Conservation (phyloP, 2,888 invertebrate species). For the Lacanobia oleracea region DNA sequence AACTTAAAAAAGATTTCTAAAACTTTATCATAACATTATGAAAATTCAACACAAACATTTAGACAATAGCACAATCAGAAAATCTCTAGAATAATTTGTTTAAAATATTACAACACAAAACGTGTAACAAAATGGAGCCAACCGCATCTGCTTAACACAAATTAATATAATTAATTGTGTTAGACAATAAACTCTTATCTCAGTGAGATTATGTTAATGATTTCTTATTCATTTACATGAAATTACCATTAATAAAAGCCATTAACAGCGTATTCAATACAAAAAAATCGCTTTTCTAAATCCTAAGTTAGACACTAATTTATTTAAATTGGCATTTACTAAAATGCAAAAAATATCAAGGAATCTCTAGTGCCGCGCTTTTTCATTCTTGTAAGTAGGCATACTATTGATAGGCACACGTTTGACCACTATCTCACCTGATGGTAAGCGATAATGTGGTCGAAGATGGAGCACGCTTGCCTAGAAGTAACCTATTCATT, state of each 20-base stretch:
- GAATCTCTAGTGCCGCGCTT: no score
- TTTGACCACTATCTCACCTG: no score
- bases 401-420: no score
- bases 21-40: not conserved
- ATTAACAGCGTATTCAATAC: constrained; percentile 28
- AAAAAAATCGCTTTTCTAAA: constrained; percentile 33
- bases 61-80: not conserved
- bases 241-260: constrained; percentile 37
- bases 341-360: no score
- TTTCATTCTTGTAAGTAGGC: no score
- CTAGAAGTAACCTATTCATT: no score
- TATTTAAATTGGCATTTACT: not conserved
- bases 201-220: constrained; percentile 48
- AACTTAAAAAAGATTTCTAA: not conserved
- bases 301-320: constrained; percentile 4
- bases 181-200: constrained; percentile 48
- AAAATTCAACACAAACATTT: constrained; percentile 3
- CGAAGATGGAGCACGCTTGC: no score
- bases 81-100: constrained; percentile 31
- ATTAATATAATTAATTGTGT: constrained; percentile 60
- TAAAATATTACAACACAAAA: constrained; percentile 47
- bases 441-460: no score
- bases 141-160: constrained; percentile 58
- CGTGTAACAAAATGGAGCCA: constrained; percentile 30
- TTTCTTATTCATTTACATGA: constrained; percentile 48